A percentile compares a stretch with the other conserved stretches of the same genome.
phyloP scores from a whole-genome alignment of 2,113 vertebrate species.

The Nothoprocta pentlandii region DNA sequence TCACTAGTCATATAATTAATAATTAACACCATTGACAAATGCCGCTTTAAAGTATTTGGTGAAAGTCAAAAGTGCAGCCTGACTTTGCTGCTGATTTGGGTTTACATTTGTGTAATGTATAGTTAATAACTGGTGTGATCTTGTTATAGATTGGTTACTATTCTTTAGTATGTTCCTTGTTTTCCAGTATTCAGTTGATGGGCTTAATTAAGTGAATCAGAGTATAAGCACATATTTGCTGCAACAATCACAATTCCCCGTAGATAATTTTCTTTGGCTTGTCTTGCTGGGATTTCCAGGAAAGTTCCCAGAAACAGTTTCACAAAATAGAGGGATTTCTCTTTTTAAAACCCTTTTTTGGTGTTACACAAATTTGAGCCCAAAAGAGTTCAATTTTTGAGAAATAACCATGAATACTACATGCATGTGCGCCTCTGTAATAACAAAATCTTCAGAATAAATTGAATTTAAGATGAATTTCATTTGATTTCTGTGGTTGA shows the following conservation, averaged over 20 bases:
- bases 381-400: constrained; percentile 64
- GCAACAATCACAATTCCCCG: constrained; percentile 61
- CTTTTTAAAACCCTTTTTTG: constrained; percentile 55
- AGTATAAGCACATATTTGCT: constrained; percentile 61
- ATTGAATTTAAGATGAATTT: constrained; percentile 35
- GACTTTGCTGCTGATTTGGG: neutral
- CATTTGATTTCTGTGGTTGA: constrained; percentile 62
- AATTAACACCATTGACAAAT: constrained; percentile 52
- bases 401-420: constrained; percentile 42
- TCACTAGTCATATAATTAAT: constrained; percentile 7
- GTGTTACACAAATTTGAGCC: constrained; percentile 48
- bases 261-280: constrained; percentile 68
- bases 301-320: constrained; percentile 63
- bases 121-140: constrained; percentile 16
- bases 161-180: constrained; percentile 42
- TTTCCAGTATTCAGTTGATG: constrained; percentile 49
- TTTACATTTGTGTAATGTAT: constrained; percentile 17
- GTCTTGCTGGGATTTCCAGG: constrained; percentile 62
- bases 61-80: neutral
- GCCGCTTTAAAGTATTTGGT: constrained; percentile 22
- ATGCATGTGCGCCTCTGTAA: constrained; percentile 39
- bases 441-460: constrained; percentile 49
- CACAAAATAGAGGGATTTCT: constrained; percentile 60
- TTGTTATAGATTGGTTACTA: constrained; percentile 32
- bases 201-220: constrained; percentile 62